A percentile compares a stretch with the other conserved stretches of the same genome.
phyloP scores from a whole-genome alignment of 2,888 invertebrate species.

The Ophion ventricosus region DNA sequence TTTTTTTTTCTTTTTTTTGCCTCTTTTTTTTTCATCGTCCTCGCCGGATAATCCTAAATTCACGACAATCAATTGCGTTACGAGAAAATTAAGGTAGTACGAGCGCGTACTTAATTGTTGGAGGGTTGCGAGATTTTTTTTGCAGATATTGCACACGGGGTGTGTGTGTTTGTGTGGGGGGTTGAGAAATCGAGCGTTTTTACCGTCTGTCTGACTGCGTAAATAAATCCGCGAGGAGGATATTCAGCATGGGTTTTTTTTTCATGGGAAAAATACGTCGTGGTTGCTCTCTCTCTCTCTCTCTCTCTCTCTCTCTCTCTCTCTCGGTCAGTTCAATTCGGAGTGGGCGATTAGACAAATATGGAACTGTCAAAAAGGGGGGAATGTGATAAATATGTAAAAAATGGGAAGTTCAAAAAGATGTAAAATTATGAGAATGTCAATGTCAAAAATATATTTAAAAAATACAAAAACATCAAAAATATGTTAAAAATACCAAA shows the following conservation, averaged over 20 bases:
- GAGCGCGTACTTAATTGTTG: not conserved
- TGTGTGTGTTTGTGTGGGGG: not conserved
- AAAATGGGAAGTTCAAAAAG: no score
- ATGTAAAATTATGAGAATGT: no score
- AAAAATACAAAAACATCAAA: no score
- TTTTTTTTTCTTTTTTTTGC: not conserved
- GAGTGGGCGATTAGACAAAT: no score
- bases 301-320: not conserved
- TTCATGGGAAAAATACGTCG: no score
- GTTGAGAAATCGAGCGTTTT: not conserved
- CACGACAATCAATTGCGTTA: not conserved
- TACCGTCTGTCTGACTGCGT: not conserved
- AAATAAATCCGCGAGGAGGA: not conserved
- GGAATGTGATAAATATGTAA: no score
- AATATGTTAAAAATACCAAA: no score
- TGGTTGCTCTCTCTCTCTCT: not conserved
- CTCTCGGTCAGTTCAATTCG: not conserved
- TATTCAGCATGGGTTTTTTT: not conserved
- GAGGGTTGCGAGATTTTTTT: not conserved
- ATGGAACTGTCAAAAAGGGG: no score
- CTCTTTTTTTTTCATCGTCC: not conserved
- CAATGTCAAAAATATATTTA: no score
- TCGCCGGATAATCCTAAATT: slow-evolving; percentile 6
- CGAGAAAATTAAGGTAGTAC: slow-evolving; percentile 1
- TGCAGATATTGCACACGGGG: not conserved